These are phyloP conservation scores for Embiotoca jacksoni DNA, from an alignment of 2,113 vertebrate species.

Conservation along the genomic window DNA sequence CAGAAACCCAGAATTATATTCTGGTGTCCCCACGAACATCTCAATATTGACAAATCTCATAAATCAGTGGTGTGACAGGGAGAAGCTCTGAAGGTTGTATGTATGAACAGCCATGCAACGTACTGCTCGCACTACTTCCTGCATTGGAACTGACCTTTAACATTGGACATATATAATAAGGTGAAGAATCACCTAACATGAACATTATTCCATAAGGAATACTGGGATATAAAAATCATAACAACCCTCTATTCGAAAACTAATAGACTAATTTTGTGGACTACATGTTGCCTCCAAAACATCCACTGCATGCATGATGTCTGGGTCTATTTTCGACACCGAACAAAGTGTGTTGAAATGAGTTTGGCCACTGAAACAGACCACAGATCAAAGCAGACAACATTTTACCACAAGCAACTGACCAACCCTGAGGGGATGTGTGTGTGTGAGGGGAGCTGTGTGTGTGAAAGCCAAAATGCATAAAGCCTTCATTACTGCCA, in stretches of 20 bases:
- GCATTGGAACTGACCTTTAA: no score
- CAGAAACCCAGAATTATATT: no score
- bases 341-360: constrained; percentile 60
- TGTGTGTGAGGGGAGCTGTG: background rate
- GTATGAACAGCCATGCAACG: no score
- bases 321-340: constrained; percentile 19
- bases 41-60: no score
- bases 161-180: no score
- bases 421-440: constrained; percentile 13
- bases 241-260: background rate
- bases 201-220: no score
- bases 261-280: background rate
- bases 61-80: no score
- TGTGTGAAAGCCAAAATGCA: constrained; percentile 5
- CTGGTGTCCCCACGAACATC: no score
- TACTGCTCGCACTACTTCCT: no score
- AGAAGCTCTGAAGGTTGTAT: no score
- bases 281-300: constrained; percentile 2
- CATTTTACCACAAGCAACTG: constrained; percentile 42
- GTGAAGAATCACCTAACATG: no score
- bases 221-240: background rate
- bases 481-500: constrained; percentile 11
- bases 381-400: constrained; percentile 50
- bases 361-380: constrained; percentile 32
- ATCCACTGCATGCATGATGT: constrained; percentile 13